Percentiles rank a stretch among this genome's conserved stretches.
Conservation (phyloP, 2,888 invertebrate species). For the Oasisia sp. region DNA sequence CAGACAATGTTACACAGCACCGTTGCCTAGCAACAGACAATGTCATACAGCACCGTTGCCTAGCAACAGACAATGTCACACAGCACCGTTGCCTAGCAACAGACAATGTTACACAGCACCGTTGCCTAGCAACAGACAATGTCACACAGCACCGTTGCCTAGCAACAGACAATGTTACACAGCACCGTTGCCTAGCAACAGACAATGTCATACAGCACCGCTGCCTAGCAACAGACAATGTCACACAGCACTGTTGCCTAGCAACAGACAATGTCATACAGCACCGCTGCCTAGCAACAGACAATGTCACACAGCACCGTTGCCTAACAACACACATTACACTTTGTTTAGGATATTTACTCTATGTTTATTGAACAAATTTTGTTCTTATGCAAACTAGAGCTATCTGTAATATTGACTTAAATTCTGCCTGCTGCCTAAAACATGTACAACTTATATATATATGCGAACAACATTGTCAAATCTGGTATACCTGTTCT, state of each 20-base stretch:
- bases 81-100: too few relatives aligned
- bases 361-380: too few relatives aligned
- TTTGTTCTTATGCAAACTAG: too few relatives aligned
- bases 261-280: constrained; percentile 55
- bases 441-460: too few relatives aligned
- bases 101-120: constrained; percentile 67
- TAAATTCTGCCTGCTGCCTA: too few relatives aligned
- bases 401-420: too few relatives aligned
- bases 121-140: constrained; percentile 62
- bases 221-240: too few relatives aligned
- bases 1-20: constrained; percentile 60
- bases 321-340: constrained; percentile 57
- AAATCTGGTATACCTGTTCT: not conserved
- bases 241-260: constrained; percentile 68
- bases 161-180: constrained; percentile 68
- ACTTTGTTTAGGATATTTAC: too few relatives aligned
- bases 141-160: too few relatives aligned
- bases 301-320: constrained; percentile 67
- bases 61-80: constrained; percentile 52
- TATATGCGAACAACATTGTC: too few relatives aligned
- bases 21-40: too few relatives aligned
- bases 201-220: constrained; percentile 61
- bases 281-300: too few relatives aligned
- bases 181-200: constrained; percentile 65
- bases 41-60: constrained; percentile 68